phyloP scores from a whole-genome alignment of 2,113 vertebrate species.

The Nesospiza acunhae region DNA sequence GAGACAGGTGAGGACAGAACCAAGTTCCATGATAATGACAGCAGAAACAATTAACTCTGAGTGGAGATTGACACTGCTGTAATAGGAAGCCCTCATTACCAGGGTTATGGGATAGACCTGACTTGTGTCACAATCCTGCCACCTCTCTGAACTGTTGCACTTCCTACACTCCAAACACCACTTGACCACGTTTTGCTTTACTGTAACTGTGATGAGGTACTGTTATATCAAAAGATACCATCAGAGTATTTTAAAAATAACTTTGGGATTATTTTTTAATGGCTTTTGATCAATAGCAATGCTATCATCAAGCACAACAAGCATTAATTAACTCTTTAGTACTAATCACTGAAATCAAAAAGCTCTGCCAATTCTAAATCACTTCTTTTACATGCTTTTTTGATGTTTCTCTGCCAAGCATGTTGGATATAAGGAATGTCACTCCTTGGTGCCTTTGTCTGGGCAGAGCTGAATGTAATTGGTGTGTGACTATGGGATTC shows the following conservation, averaged over 20 bases:
- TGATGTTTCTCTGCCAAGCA: neutral
- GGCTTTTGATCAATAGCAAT: neutral
- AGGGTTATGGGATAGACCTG: neutral
- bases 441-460: neutral
- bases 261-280: rapidly evolving
- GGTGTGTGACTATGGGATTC: neutral
- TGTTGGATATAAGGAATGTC: neutral
- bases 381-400: neutral
- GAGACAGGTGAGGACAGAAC: neutral
- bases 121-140: neutral
- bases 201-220: neutral
- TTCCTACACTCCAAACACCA: neutral
- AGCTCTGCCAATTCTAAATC: neutral
- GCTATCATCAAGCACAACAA: neutral
- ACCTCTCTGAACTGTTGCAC: neutral
- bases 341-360: neutral
- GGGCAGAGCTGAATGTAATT: neutral
- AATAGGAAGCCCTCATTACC: neutral
- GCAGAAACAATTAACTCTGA: neutral
- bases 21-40: neutral
- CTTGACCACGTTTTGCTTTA: neutral
- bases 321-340: neutral
- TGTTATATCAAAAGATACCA: neutral
- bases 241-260: neutral
- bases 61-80: neutral